Percentiles rank a stretch among this genome's conserved stretches.
Evolutionary conservation across 2,888 invertebrate genomes (phyloP).

Genomic region (Apoda limacodes): DNA sequence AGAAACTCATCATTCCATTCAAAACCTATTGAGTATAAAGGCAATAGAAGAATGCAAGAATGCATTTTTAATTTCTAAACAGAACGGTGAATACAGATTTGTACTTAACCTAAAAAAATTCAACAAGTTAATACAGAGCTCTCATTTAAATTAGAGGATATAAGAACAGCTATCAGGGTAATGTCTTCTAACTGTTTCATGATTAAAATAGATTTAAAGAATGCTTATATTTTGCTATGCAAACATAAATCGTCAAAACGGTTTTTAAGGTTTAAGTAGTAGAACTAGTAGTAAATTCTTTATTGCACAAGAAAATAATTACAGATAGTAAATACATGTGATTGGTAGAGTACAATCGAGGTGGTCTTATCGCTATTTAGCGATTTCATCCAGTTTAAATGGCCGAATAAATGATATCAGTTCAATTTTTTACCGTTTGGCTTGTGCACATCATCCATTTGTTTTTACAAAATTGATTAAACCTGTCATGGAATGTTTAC

Average conservation of each 20-base stretch:
- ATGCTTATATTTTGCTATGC: slow-evolving; percentile 9
- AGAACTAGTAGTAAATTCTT: no score
- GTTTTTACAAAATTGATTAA: background rate
- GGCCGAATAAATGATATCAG: background rate
- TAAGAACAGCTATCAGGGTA: slow-evolving; percentile 6
- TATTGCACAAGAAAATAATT: no score
- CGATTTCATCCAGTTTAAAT: no score
- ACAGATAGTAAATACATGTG: no score
- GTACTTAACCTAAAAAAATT: slow-evolving; percentile 10
- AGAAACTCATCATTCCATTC: no score
- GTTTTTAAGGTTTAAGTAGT: background rate
- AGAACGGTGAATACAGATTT: no score
- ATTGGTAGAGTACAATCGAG: no score
- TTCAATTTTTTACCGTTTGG: background rate
- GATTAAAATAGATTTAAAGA: slow-evolving; percentile 10
- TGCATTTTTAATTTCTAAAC: no score
- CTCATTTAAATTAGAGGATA: slow-evolving; percentile 12
- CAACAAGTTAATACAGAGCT: slow-evolving; percentile 8
- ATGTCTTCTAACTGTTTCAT: slow-evolving; percentile 3
- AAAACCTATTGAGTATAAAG: no score
- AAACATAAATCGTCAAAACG: slow-evolving; percentile 1
- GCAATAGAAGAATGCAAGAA: no score
- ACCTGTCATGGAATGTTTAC: background rate
- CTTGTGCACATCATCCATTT: background rate
- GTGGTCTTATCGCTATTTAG: no score